Conservation (phyloP, 2,888 invertebrate species). For the Antitype chi region DNA sequence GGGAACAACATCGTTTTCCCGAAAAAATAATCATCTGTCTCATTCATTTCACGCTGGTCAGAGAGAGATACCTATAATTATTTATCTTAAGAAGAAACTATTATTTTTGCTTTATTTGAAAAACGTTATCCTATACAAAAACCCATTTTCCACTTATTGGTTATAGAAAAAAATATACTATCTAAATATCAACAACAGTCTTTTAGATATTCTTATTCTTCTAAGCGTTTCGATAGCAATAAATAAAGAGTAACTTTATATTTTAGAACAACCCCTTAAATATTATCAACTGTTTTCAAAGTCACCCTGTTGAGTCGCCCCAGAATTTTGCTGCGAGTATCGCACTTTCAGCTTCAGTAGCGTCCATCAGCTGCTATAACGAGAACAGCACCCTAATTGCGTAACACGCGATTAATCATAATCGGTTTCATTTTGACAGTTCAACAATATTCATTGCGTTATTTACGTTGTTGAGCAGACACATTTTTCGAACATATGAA, state of each 20-base stretch:
- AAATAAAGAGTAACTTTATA: too few species aligned
- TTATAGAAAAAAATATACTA: background rate
- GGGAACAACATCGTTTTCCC: background rate
- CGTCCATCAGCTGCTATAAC: background rate
- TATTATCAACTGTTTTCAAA: too few species aligned
- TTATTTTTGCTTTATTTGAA: background rate
- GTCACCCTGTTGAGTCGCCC: background rate
- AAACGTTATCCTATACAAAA: background rate
- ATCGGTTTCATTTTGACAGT: too few species aligned
- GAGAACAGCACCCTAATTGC: too few species aligned
- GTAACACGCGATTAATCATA: too few species aligned
- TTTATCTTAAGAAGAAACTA: background rate
- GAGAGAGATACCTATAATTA: too few species aligned
- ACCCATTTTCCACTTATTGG: background rate
- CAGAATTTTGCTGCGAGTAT: background rate
- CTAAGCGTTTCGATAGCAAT: background rate
- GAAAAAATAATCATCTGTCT: too few species aligned
- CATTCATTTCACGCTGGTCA: too few species aligned
- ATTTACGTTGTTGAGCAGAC: too few species aligned
- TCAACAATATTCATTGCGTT: too few species aligned
- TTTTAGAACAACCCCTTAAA: too few species aligned
- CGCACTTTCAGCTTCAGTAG: background rate
- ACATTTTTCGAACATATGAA: too few species aligned
- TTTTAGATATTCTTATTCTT: background rate
- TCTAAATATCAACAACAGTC: background rate